Conservation (phyloP, 2,113 vertebrate species). For the Rafetus swinhoei region DNA sequence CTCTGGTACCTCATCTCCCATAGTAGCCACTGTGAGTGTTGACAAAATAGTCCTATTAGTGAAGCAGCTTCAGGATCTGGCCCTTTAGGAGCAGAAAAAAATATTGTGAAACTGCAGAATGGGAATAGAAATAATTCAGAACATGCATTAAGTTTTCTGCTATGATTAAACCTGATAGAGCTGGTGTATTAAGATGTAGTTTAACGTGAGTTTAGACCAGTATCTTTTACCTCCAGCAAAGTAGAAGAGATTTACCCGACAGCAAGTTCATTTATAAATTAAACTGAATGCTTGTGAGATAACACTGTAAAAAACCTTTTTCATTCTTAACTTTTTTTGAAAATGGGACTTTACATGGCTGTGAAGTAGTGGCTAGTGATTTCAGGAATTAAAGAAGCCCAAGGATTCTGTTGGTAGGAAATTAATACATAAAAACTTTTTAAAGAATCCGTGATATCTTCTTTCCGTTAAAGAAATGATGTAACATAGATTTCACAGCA, state of each 20-base stretch:
- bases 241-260: constrained; percentile 12
- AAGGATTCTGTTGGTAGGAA: background rate
- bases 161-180: constrained; percentile 49
- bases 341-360: background rate
- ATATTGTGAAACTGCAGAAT: constrained; percentile 50
- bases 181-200: constrained; percentile 42
- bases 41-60: constrained; percentile 52
- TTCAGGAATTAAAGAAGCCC: background rate
- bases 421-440: background rate
- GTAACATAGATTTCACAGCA: background rate
- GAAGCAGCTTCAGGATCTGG: constrained; percentile 22
- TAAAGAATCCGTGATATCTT: background rate
- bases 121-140: constrained; percentile 67
- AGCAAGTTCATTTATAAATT: constrained; percentile 33
- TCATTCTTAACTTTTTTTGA: background rate
- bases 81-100: constrained; percentile 37
- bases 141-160: constrained; percentile 36
- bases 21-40: background rate
- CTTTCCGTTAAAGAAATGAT: background rate
- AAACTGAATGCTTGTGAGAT: constrained; percentile 17
- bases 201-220: constrained; percentile 21
- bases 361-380: background rate
- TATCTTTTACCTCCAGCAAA: constrained; percentile 39
- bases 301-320: background rate
- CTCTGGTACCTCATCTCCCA: constrained; percentile 14